These are phyloP conservation scores for Catharus minimus DNA, from an alignment of 2,113 vertebrate species.

Conservation along the genomic window DNA sequence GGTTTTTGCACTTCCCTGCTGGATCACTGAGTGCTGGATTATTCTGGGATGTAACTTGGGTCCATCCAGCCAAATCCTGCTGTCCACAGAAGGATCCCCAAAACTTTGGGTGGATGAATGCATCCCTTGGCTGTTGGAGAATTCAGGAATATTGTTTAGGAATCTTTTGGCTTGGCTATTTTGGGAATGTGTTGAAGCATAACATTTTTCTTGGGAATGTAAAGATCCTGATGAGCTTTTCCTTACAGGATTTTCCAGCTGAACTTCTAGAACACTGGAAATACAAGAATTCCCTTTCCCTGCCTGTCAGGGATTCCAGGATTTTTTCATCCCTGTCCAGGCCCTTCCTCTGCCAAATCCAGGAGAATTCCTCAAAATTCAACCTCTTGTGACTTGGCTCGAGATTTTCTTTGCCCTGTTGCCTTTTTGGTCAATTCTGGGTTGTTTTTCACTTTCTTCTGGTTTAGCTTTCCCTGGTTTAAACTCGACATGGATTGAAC, in stretches of 20 bases:
- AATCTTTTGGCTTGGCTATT: neutral
- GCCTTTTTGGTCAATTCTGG: neutral
- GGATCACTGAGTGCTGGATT: no score
- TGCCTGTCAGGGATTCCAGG: neutral
- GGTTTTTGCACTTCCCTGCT: no score
- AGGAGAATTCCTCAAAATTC: neutral
- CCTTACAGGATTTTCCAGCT: neutral
- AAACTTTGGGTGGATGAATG: neutral
- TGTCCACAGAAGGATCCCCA: neutral
- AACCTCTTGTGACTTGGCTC: neutral
- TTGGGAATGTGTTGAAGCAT: neutral
- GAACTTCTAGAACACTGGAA: neutral
- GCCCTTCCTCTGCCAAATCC: neutral
- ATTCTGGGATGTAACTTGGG: neutral
- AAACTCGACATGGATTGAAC: fast-evolving
- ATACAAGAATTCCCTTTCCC: neutral
- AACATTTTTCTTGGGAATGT: neutral
- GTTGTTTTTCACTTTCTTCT: neutral
- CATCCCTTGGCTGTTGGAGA: neutral
- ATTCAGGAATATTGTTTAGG: neutral
- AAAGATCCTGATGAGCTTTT: neutral
- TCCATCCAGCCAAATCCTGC: neutral
- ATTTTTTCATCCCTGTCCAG: neutral
- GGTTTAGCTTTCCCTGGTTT: neutral
- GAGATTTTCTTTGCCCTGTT: neutral